Evolutionary conservation across 2,888 invertebrate species (phyloP).

Genomic region (Dasypolia templi): DNA sequence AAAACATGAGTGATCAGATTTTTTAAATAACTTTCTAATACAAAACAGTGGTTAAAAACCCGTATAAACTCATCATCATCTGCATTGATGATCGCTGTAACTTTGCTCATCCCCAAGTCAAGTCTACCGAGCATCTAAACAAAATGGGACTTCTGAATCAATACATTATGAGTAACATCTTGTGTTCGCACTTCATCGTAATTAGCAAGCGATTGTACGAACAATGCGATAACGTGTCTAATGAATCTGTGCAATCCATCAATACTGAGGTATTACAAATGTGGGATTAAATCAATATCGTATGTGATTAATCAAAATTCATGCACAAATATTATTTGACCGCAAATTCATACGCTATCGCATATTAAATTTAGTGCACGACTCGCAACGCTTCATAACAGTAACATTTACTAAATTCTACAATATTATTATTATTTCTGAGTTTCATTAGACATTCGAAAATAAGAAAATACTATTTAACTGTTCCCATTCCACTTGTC

Average conservation of each 20-base stretch:
- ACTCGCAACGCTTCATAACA: neutral
- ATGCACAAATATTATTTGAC: constrained; percentile 34
- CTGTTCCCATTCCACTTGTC: constrained; percentile 24
- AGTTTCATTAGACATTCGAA: constrained; percentile 12
- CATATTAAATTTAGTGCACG: neutral
- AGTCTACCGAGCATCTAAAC: neutral
- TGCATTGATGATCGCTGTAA: neutral
- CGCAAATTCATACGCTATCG: neutral
- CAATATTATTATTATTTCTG: neutral
- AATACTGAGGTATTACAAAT: constrained; percentile 8
- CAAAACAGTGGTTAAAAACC: neutral
- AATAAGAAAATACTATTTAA: constrained; percentile 21
- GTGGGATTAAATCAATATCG: constrained; percentile 27
- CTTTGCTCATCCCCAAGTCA: neutral
- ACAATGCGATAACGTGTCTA: constrained; percentile 26
- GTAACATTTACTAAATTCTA: neutral
- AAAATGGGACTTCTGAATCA: constrained; percentile 8
- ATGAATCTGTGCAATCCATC: constrained; percentile 14
- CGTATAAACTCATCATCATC: neutral
- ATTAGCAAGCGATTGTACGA: constrained; percentile 25
- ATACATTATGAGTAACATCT: neutral
- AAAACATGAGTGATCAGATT: neutral
- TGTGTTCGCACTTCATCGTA: constrained; percentile 24
- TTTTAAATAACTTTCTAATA: neutral
- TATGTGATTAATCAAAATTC: constrained; percentile 33